These are phyloP conservation scores for Aepyceros melampus DNA, from an alignment of 2,113 vertebrate species.

Conservation along the genomic window DNA sequence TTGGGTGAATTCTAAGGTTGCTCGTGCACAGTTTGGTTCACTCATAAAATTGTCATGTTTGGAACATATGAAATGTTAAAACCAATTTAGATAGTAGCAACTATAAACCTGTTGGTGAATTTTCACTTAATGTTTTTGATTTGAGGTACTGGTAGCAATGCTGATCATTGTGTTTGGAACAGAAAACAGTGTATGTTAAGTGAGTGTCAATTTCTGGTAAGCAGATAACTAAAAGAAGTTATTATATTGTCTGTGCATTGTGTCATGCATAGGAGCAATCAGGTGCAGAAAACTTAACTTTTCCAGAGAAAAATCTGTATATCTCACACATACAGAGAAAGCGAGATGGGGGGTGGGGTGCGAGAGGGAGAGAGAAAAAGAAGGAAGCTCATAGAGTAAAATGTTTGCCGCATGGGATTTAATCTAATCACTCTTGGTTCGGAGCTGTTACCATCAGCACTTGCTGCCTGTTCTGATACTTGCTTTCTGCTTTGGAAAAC, in stretches of 20 bases:
- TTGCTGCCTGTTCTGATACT: constrained; percentile 17
- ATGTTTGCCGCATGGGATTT: not conserved
- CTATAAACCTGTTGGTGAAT: not conserved
- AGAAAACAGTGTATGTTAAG: not conserved
- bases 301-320: not conserved
- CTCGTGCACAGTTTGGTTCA: constrained; percentile 3
- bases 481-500: constrained; percentile 35
- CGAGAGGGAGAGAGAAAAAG: not conserved
- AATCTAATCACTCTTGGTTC: not conserved
- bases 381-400: not conserved
- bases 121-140: constrained; percentile 27
- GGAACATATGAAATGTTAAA: constrained; percentile 15
- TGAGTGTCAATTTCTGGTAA: not conserved
- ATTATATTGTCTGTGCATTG: not conserved
- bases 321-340: not conserved
- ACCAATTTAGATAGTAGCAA: not conserved
- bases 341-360: accelerated
- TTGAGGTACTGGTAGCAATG: not conserved
- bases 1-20: not conserved
- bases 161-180: not conserved
- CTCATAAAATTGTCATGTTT: not conserved
- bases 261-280: not conserved
- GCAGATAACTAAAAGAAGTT: not conserved
- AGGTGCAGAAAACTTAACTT: not conserved
- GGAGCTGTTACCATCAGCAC: not conserved